Evolutionary conservation across 2,888 invertebrate genomes (phyloP), one percentile per base, ranked within the genome.

Genomic region (Polietes domitor): DNA sequence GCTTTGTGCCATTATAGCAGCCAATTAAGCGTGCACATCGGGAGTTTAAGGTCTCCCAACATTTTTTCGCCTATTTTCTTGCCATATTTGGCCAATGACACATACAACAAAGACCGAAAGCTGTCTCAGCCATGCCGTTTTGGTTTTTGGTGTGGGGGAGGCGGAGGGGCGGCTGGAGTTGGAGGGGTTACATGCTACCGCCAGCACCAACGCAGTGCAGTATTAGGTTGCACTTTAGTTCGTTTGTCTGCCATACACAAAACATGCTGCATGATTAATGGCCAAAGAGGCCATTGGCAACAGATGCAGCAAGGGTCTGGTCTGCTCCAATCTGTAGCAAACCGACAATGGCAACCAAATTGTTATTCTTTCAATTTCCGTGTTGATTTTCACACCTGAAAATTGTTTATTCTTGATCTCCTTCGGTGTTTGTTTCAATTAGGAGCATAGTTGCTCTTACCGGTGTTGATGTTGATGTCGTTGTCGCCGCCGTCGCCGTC

Each of bases 321-420:
- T 32, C 74, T 71, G 75, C 50, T 61, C 77, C 77, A 72, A 81
- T 81, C 81, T 81, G 78, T 78, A 82, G 65, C 61, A 83, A 77
- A 86, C 82, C 86, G 86, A 85, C 87, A 87, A 87, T 86, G 86
- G 85, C 86, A 87, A 83, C 83, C 78, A 81, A 84, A 81, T 78
- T 81, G 65, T 81, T 81, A 82, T 80, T 83, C 74, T 85, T 84
- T 87, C 85, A 85, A 87, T 86, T 86, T 86, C 87, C 86, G 86
- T 86, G 86, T 87, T 86, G 85, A 86, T 87, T 91, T 90, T 90
- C 90, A 91, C 90, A 90, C 91, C 90, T 90, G 90, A 90, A 90
- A 89, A 89, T 89, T 82, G 75, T 84, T 85, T 80, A 77, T 84
- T 77, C 77, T 80, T 63, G 77, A 80, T 79, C 77, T 85, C 74